Percentiles rank a stretch among this genome's conserved stretches.
Conservation (phyloP, 2,113 vertebrate species). For the Anthoscopus minutus region DNA sequence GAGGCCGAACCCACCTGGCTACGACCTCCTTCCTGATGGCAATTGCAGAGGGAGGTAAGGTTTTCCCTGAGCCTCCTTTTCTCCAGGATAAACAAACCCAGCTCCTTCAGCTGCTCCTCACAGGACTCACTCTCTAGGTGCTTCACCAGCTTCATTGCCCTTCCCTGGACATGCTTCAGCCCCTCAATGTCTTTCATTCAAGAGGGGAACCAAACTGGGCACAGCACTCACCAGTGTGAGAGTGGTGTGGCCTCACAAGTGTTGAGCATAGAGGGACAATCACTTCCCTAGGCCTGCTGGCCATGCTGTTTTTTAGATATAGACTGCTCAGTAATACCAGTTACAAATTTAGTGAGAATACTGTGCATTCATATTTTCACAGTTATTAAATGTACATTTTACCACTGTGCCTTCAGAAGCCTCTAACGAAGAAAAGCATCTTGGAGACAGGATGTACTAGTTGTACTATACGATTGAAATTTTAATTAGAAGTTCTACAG, state of each 20-base stretch:
- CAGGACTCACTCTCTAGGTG: background rate
- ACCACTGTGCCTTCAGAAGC: background rate
- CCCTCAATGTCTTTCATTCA: background rate
- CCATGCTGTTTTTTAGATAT: background rate
- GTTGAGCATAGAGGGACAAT: background rate
- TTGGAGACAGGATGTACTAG: background rate
- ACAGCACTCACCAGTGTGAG: too few species aligned
- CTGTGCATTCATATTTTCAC: background rate
- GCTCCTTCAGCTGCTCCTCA: background rate
- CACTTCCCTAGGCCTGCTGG: background rate
- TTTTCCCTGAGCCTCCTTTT: background rate
- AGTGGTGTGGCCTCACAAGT: background rate
- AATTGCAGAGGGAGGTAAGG: background rate
- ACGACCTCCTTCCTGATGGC: background rate
- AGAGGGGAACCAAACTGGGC: background rate
- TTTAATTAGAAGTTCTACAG: background rate
- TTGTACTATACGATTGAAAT: background rate
- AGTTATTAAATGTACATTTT: background rate
- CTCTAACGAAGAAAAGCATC: background rate
- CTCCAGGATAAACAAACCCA: background rate
- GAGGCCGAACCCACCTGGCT: background rate
- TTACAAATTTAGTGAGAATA: background rate
- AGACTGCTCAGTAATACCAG: background rate
- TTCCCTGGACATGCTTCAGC: background rate
- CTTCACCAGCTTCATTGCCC: background rate